Evolutionary conservation across 2,113 vertebrate genomes (phyloP).

Genomic region (Xyrauchen texanus): DNA sequence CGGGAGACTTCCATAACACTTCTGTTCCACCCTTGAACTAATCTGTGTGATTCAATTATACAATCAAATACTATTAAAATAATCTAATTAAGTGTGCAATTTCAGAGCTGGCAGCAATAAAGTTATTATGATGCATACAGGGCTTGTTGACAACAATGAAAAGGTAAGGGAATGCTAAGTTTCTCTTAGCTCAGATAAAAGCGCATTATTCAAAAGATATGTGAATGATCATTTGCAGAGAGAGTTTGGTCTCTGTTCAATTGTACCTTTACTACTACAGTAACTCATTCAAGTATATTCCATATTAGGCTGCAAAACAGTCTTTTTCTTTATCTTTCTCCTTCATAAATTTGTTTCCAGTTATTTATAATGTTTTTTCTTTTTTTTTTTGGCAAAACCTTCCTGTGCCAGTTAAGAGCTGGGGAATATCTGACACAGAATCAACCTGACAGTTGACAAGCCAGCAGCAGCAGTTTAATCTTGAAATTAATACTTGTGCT

Average conservation of each 20-base stretch:
- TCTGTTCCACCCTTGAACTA: neutral
- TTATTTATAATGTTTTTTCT: too few relatives aligned
- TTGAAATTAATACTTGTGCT: slow-evolving; percentile 9
- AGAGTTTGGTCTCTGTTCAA: neutral
- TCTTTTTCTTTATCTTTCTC: neutral
- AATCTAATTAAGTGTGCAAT: neutral
- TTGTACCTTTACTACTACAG: neutral
- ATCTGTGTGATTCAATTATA: neutral
- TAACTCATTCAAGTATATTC: slow-evolving; percentile 12
- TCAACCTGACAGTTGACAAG: neutral
- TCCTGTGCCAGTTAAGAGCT: too few relatives aligned
- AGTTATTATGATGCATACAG: neutral
- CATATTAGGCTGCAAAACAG: slow-evolving; percentile 2
- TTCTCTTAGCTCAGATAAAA: neutral
- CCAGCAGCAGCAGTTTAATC: neutral
- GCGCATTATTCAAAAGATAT: neutral
- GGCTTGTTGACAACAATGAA: neutral
- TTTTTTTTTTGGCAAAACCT: too few relatives aligned
- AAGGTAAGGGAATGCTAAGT: neutral
- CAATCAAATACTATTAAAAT: neutral
- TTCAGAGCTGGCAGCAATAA: neutral
- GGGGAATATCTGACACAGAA: too few relatives aligned
- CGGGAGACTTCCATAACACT: neutral
- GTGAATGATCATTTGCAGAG: too few relatives aligned
- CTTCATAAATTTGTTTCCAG: neutral